phyloP scores from a whole-genome alignment of 2,113 vertebrate species.

The Scophthalmus maximus region DNA sequence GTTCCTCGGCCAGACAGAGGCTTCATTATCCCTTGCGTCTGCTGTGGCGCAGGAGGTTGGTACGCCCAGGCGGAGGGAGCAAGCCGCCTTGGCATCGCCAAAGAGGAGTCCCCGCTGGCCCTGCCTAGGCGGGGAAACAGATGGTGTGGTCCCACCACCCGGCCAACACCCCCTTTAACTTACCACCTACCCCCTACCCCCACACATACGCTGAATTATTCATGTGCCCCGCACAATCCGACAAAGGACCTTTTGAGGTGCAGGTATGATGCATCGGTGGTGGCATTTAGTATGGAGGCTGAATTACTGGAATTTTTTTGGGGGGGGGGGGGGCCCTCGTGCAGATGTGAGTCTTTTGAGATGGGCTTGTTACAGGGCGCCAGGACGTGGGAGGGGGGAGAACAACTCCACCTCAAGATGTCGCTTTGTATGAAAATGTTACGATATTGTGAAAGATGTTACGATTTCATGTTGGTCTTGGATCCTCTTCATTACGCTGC shows the following conservation, averaged over 20 bases:
- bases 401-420: conserved; percentile 43
- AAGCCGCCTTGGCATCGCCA: conserved; percentile 74
- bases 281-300: conserved; percentile 65
- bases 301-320: conserved; percentile 59
- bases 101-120: conserved; percentile 75
- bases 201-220: conserved; percentile 80
- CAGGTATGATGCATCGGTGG: conserved; percentile 74
- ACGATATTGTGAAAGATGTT: conserved; percentile 32
- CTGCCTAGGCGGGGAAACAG: conserved; percentile 79
- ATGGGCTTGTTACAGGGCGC: conserved; percentile 45
- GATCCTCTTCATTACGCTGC: conserved; percentile 15
- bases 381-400: conserved; percentile 20
- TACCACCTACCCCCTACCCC: conserved; percentile 14
- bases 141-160: conserved; percentile 77
- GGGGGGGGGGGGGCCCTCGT: too few relatives aligned
- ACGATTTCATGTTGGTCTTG: conserved; percentile 36
- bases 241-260: conserved; percentile 80
- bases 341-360: conserved; percentile 66
- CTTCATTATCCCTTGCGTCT: conserved; percentile 78
- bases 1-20: conserved; percentile 64
- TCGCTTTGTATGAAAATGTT: conserved; percentile 44
- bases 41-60: conserved; percentile 71
- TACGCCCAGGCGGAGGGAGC: conserved; percentile 55
- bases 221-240: conserved; percentile 72
- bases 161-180: conserved; percentile 57